A percentile compares a stretch with the other conserved stretches of the same genome.
Evolutionary conservation across 1,140 invertebrate genomes (phyloP).

Genomic region (Cataglyphis hispanica): DNA sequence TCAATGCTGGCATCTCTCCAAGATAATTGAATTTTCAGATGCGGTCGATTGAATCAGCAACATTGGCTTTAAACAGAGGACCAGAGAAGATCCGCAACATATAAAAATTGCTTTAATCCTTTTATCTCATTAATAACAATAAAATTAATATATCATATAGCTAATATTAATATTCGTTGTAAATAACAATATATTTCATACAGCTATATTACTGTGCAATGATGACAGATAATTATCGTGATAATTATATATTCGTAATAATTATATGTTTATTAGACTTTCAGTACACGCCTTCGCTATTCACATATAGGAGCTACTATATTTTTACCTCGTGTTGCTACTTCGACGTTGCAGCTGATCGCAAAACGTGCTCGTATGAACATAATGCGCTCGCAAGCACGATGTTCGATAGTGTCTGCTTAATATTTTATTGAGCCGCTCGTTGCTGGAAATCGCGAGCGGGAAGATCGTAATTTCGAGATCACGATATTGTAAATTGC

Average conservation of each 20-base stretch:
- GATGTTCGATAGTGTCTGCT: slow-evolving; percentile 45
- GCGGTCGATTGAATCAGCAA: neutral
- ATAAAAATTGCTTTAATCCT: neutral
- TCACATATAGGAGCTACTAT: neutral
- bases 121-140: neutral
- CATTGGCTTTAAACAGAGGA: neutral
- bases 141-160: slow-evolving; percentile 13
- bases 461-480: slow-evolving; percentile 49
- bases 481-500: slow-evolving; percentile 58
- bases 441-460: slow-evolving; percentile 31
- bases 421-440: slow-evolving; percentile 53
- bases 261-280: no score
- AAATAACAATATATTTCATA: neutral
- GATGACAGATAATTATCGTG: slow-evolving; percentile 1
- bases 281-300: neutral
- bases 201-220: neutral
- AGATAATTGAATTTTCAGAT: neutral
- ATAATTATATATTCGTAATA: no score
- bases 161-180: neutral
- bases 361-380: slow-evolving; percentile 20
- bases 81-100: neutral
- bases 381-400: slow-evolving; percentile 5
- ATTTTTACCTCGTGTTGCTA: neutral
- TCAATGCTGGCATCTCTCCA: neutral
- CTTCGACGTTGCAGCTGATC: slow-evolving; percentile 23